Conservation (phyloP, 2,797 vertebrate genomes). For the Ptychobarbus kaznakovi region DNA sequence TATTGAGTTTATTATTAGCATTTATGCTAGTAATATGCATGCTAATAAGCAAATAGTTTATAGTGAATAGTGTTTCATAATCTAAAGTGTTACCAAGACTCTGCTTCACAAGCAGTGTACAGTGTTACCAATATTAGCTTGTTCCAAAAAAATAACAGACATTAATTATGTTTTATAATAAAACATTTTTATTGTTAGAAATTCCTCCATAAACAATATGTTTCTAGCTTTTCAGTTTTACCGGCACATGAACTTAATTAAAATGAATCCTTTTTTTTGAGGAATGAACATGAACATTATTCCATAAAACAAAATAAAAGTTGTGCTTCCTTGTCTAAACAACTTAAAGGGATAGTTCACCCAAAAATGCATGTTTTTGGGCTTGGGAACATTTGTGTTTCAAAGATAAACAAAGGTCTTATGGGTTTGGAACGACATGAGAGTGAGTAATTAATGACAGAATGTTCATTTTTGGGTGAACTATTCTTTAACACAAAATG, state of each 20-base stretch:
- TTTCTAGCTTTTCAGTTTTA: not conserved
- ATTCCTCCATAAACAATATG: not conserved
- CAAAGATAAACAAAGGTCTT: not conserved
- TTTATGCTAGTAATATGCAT: not conserved
- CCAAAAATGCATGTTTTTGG: not conserved
- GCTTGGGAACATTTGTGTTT: not conserved
- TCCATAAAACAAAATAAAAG: not conserved
- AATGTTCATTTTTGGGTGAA: not conserved
- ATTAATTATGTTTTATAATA: not conserved
- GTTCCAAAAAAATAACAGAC: not conserved
- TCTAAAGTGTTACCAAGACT: not conserved
- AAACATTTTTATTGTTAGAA: not conserved
- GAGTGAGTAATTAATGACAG: not conserved
- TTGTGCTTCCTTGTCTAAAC: conserved; percentile 7
- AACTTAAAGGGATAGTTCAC: not conserved
- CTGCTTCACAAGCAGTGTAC: too few species aligned
- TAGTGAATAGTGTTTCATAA: not conserved
- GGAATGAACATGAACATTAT: not conserved
- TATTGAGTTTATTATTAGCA: not conserved
- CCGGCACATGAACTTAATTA: not conserved
- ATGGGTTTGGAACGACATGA: not conserved
- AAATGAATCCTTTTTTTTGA: not conserved
- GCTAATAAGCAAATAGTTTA: not conserved
- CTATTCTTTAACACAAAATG: not conserved
- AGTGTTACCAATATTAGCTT: not conserved